phyloP scores from a whole-genome alignment of 2,797 vertebrate genomes.

The Onychomys torridus region DNA sequence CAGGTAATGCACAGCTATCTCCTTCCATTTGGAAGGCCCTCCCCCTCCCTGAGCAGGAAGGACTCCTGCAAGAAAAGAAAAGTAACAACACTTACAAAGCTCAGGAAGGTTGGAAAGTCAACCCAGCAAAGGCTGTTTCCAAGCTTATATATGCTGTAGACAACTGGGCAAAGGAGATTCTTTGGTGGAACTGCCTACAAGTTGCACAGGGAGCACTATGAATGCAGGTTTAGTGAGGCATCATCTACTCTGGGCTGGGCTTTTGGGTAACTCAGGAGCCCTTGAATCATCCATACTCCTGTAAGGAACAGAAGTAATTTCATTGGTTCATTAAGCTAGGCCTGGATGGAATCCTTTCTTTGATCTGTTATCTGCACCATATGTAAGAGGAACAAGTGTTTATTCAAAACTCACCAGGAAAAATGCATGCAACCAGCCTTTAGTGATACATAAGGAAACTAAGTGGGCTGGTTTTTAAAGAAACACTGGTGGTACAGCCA shows the following conservation, averaged over 20 bases:
- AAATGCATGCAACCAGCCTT: neutral
- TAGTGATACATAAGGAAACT: neutral
- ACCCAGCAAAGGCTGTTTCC: neutral
- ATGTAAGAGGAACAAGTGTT: neutral
- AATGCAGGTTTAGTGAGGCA: neutral
- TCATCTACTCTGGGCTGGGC: neutral
- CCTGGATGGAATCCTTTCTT: neutral
- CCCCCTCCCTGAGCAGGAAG: neutral
- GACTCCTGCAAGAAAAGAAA: neutral
- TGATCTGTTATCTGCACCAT: neutral
- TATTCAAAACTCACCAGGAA: neutral
- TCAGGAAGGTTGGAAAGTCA: neutral
- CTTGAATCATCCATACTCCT: neutral
- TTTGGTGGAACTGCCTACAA: neutral
- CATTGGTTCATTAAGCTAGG: neutral
- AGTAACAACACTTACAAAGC: neutral
- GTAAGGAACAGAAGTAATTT: neutral
- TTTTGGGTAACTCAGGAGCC: neutral
- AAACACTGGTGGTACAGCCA: neutral
- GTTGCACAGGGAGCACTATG: neutral
- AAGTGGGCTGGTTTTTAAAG: slow-evolving; percentile 46
- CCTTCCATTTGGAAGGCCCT: neutral
- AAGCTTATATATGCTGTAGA: neutral
- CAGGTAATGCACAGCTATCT: no score
- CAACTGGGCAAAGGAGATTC: neutral